Evolutionary conservation across 2,888 invertebrate genomes (phyloP).

Genomic region (Amphipyra berbera): DNA sequence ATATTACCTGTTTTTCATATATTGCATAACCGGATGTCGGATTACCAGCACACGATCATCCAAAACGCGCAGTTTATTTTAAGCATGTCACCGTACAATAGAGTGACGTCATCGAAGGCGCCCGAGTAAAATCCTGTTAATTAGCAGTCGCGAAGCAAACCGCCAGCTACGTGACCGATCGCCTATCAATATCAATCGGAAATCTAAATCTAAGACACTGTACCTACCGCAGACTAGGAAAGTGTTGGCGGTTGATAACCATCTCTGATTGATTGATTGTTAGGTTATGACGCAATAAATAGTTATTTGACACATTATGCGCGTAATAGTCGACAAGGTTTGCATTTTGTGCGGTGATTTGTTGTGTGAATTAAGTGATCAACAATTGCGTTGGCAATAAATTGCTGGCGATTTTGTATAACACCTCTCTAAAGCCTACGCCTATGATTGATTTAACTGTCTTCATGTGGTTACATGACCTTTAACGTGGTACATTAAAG

Average conservation of each 20-base stretch:
- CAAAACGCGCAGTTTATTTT: constrained; percentile 53
- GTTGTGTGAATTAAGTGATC: constrained; percentile 37
- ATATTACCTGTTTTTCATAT: constrained; percentile 16
- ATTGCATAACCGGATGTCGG: constrained; percentile 54
- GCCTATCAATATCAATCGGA: constrained; percentile 80
- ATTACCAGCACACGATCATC: constrained; percentile 49
- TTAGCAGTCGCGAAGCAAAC: constrained; percentile 74
- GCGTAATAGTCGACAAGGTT: constrained; percentile 41
- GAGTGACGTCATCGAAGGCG: constrained; percentile 81
- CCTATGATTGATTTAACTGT: constrained; percentile 26
- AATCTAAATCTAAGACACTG: constrained; percentile 74
- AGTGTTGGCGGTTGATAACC: constrained; percentile 52
- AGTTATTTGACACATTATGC: constrained; percentile 50
- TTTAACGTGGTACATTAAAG: too few species aligned
- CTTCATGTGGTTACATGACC: too few species aligned
- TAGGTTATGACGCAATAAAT: constrained; percentile 50
- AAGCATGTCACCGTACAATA: constrained; percentile 51
- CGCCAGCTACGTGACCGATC: constrained; percentile 82
- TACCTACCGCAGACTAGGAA: constrained; percentile 83
- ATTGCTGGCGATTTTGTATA: constrained; percentile 16
- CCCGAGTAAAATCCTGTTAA: constrained; percentile 72
- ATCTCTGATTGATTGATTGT: constrained; percentile 54
- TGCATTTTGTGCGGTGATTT: constrained; percentile 50
- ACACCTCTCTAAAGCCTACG: constrained; percentile 34
- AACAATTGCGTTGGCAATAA: constrained; percentile 24